Base-by-base conservation (phyloP, 2,113 vertebrate species). In the Onychostoma macrolepis region DNA sequence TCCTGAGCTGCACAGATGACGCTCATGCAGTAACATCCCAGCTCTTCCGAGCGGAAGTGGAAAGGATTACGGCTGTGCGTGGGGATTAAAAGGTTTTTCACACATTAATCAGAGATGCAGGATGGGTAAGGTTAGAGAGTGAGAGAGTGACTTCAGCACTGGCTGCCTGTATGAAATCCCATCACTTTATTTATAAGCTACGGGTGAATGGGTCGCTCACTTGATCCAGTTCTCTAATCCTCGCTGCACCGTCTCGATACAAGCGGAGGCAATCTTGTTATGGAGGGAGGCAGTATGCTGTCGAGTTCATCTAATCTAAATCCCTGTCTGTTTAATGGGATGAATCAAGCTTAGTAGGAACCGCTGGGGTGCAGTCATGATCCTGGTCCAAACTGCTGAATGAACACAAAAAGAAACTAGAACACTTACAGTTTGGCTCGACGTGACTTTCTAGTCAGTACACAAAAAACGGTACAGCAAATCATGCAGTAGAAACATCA, bases 241-340 rank as follows among this genome's bases (percentile, higher is more conserved):
- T 41, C 28, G 15, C 80, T 48, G 58, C 50, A n/a, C 24, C 28
- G 3, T 71, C 77, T 56, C 84, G 26, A 41, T 28, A 50, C 26
- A 61, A 33, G 45, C 69, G 12, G 10, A 38, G 75, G 74, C 80
- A 56, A 65, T 83, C 56, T 30, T 87, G 58, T 83, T 56, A 48
- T 48, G 53, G 72, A 53, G 48, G 41, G 63, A 87, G 33, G 72
- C 72, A 69, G 82, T 67, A 83, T 76, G 79, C 45, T 53, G 61
- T 80, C 24, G 41, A 76, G 71, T 61, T 36, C 24, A 58, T 76
- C 71, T 87, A 83, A 67, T 83, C 80, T 65, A 65, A 67, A 83
- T 83, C 71, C 72, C 74, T 87, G 86, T 69, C 72, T 84, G 58
- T 83, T 84, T 78, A 83, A 83, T 50, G 45, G 80, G 86, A 83